Evolutionary conservation across 2,113 vertebrate species (phyloP).

Genomic region (Anoplopoma fimbria): DNA sequence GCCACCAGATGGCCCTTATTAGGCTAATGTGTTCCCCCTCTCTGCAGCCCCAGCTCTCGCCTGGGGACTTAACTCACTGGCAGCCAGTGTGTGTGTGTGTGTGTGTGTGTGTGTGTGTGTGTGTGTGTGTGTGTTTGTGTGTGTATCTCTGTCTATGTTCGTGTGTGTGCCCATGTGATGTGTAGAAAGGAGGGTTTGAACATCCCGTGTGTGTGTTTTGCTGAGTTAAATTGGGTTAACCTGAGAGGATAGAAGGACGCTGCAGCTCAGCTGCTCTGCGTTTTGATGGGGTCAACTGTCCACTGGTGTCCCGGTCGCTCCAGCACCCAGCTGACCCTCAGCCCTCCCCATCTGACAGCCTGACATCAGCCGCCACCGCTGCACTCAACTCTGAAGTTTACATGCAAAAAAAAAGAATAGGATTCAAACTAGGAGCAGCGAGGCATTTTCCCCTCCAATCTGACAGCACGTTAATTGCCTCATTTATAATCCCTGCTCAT

Average conservation of each 20-base stretch:
- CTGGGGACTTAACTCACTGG: constrained; percentile 71
- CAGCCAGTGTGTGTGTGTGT: constrained; percentile 46
- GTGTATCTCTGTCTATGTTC: constrained; percentile 9
- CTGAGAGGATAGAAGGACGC: constrained; percentile 60
- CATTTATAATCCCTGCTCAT: constrained; percentile 83
- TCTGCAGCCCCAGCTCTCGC: constrained; percentile 74
- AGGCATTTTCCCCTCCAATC: constrained; percentile 66
- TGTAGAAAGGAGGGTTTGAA: constrained; percentile 11
- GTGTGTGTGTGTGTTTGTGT: constrained; percentile 27
- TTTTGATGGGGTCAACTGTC: constrained; percentile 68
- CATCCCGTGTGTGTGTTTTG: constrained; percentile 3
- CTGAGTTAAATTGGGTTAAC: constrained; percentile 76
- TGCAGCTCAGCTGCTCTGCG: constrained; percentile 33
- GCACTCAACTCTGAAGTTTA: constrained; percentile 49
- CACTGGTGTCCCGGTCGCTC: constrained; percentile 36
- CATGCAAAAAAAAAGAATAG: constrained; percentile 13
- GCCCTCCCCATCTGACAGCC: constrained; percentile 53
- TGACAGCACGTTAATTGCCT: constrained; percentile 82
- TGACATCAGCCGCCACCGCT: constrained; percentile 25
- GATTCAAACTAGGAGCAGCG: constrained; percentile 40
- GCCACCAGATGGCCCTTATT: constrained; percentile 87
- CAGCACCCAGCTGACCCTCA: constrained; percentile 54
- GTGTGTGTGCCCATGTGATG: background rate
- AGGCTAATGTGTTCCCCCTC: constrained; percentile 84
- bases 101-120: constrained; percentile 15